A percentile compares a stretch with the other conserved stretches of the same genome.
phyloP scores from a whole-genome alignment of 2,888 invertebrate genomes.

The Tetanocera ferruginea region DNA sequence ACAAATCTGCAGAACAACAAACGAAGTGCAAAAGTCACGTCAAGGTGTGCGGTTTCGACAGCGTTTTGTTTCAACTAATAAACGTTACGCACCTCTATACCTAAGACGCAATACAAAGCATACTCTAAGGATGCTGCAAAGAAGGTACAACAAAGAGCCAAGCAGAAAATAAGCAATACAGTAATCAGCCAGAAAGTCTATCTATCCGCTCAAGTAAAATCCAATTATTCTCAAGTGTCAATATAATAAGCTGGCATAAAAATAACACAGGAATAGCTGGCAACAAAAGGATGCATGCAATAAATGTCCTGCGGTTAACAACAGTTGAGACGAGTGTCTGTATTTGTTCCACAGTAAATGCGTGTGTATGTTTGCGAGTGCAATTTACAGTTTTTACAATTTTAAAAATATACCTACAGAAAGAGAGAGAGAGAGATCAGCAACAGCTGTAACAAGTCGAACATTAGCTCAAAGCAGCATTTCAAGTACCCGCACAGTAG shows the following conservation, averaged over 20 bases:
- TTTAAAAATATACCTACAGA: neutral
- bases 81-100: neutral
- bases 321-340: neutral
- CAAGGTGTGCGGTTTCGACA: constrained; percentile 29
- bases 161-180: constrained; percentile 8
- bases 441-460: neutral
- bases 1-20: neutral
- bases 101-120: neutral
- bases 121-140: neutral
- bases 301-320: constrained; percentile 62
- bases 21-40: constrained; percentile 17
- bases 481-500: constrained; percentile 30
- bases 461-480: neutral
- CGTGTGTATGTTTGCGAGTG: neutral
- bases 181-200: neutral
- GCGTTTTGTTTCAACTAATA: neutral
- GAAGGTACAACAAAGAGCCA: neutral
- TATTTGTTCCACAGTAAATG: neutral
- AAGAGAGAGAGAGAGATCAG: too few species aligned
- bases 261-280: constrained; percentile 50
- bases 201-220: constrained; percentile 33
- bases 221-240: constrained; percentile 65
- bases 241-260: constrained; percentile 56
- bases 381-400: neutral
- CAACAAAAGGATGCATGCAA: constrained; percentile 48